Percentiles rank a stretch among this genome's conserved stretches.
Conservation (phyloP, 1,140 invertebrate genomes). For the Rhagoletis pomonella region DNA sequence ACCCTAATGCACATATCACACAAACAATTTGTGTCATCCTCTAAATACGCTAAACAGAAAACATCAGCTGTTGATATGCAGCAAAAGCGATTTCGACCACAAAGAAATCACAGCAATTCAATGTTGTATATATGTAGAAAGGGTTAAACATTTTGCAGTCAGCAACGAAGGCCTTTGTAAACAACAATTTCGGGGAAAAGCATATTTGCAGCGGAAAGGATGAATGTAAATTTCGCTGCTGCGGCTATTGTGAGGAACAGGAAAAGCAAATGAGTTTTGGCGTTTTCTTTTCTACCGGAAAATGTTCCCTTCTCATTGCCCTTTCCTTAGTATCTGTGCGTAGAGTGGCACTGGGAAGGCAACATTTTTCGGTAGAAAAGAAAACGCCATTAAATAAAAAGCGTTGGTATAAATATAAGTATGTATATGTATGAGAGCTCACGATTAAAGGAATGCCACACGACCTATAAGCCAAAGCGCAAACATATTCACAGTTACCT, state of each 20-base stretch:
- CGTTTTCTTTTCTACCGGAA: no score
- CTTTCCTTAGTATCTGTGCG: no score
- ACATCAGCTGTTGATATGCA: background rate
- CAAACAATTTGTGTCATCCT: no score
- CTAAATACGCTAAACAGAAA: no score
- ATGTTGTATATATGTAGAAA: background rate
- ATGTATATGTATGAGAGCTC: background rate
- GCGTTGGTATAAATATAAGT: background rate
- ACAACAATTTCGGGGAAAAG: background rate
- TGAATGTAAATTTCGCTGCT: background rate
- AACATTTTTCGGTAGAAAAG: no score
- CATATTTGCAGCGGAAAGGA: background rate
- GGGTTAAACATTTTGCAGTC: background rate
- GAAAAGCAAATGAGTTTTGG: background rate
- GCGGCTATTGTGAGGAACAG: background rate
- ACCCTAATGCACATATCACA: no score
- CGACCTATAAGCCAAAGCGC: background rate
- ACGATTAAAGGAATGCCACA: background rate
- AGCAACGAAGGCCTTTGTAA: background rate
- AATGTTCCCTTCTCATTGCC: no score
- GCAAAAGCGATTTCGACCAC: background rate
- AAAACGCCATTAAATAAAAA: background rate
- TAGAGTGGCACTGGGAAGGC: no score
- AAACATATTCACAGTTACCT: background rate
- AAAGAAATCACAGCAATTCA: background rate